Conservation (phyloP, 2,113 vertebrate species). For the Corythaeola cristata region DNA sequence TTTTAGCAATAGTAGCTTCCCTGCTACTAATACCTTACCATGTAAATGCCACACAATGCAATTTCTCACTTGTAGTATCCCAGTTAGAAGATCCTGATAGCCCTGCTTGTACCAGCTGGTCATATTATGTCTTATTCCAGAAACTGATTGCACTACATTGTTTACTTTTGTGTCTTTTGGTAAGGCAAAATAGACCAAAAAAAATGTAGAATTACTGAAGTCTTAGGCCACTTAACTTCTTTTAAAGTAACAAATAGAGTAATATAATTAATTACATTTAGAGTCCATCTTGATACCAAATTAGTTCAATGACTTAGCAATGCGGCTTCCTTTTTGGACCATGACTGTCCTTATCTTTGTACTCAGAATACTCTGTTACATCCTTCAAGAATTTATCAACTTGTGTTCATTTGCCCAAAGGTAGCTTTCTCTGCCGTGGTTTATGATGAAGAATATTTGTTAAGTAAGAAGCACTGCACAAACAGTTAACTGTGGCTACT, state of each 20-base stretch:
- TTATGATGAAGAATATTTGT: not conserved
- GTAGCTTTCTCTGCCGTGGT: not conserved
- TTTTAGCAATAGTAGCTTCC: not conserved
- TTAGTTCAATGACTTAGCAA: not conserved
- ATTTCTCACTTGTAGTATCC: not conserved
- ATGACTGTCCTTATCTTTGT: not conserved
- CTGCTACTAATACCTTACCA: not conserved
- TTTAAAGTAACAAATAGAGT: not conserved
- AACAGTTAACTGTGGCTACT: not conserved
- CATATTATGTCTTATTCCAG: not conserved
- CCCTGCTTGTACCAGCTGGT: not conserved
- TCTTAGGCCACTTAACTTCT: not conserved
- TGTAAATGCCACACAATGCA: not conserved
- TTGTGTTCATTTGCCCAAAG: not conserved
- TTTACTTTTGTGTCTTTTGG: not conserved
- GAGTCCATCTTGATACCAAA: not conserved
- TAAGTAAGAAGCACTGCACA: not conserved
- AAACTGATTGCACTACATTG: not conserved
- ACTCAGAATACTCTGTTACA: not conserved
- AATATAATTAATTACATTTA: not conserved
- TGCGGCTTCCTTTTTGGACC: not conserved
- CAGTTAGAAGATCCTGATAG: not conserved
- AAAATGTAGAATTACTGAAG: fast-evolving
- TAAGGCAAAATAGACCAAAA: not conserved
- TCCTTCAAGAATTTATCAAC: not conserved